Evolutionary conservation across 2,113 vertebrate genomes (phyloP).

Genomic region (Phalacrocorax aristotelis): DNA sequence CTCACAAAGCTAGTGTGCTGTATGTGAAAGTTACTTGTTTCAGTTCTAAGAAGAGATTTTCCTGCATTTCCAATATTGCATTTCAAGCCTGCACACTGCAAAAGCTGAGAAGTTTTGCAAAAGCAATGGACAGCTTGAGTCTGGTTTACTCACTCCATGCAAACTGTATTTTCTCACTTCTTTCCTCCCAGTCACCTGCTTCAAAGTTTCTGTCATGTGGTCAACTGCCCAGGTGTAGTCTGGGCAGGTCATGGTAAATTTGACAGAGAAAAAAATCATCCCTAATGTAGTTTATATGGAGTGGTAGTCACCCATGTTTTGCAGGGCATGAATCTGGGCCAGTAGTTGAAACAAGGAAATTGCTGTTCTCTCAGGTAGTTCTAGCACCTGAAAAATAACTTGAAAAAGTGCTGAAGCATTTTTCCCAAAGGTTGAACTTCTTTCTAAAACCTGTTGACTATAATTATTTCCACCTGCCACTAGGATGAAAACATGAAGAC

Average conservation of each 20-base stretch:
- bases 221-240: neutral
- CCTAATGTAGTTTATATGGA: neutral
- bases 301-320: neutral
- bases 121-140: neutral
- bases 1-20: neutral
- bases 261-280: neutral
- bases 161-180: neutral
- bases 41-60: neutral
- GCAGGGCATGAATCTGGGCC: neutral
- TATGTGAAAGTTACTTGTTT: neutral
- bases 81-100: neutral
- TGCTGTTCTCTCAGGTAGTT: neutral
- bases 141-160: neutral
- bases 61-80: neutral
- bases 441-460: neutral
- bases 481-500: neutral
- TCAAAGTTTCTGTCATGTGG: neutral
- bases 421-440: neutral
- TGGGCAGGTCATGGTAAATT: neutral
- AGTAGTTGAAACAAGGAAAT: neutral
- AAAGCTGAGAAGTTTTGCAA: neutral
- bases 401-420: neutral
- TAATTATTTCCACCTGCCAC: neutral
- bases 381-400: neutral
- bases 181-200: neutral